Conservation (phyloP, 2,888 invertebrate species). For the Dicranocentrus wangi region DNA sequence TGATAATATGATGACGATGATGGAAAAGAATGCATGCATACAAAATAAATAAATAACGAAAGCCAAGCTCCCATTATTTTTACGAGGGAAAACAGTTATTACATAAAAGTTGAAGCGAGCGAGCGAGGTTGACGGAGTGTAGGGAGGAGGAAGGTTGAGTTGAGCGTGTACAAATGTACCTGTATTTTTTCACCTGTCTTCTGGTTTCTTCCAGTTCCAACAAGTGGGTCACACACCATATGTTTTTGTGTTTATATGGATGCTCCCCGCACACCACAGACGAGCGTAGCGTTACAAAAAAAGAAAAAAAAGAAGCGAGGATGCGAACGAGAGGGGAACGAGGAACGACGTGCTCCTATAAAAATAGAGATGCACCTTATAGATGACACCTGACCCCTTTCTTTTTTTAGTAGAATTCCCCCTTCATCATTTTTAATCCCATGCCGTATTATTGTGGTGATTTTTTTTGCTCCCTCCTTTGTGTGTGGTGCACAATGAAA, state of each 20-base stretch:
- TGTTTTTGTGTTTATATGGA: conserved; percentile 33
- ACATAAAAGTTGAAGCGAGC: not conserved
- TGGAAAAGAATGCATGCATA: not conserved
- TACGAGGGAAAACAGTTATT: conserved; percentile 4
- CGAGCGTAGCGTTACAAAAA: too few relatives aligned
- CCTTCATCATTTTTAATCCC: conserved; percentile 62
- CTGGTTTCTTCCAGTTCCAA: conserved; percentile 43
- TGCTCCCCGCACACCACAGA: too few relatives aligned
- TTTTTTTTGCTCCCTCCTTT: conserved; percentile 21
- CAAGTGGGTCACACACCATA: conserved; percentile 61
- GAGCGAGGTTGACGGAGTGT: not conserved
- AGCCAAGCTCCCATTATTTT: not conserved
- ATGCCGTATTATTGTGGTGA: conserved; percentile 24
- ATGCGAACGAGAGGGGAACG: too few relatives aligned
- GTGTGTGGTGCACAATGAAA: conserved; percentile 30
- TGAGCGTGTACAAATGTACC: not conserved
- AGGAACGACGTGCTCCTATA: too few relatives aligned
- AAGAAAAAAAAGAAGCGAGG: too few relatives aligned
- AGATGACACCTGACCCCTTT: conserved; percentile 65
- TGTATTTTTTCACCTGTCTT: not conserved
- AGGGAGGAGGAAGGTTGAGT: not conserved
- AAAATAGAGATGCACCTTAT: conserved; percentile 58
- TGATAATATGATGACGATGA: not conserved
- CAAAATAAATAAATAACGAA: too few relatives aligned
- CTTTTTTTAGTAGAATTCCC: conserved; percentile 38